Evolutionary conservation across 2,113 vertebrate genomes (phyloP), one percentile per base, ranked within the genome.

Genomic region (Beaufortia kweichowensis): DNA sequence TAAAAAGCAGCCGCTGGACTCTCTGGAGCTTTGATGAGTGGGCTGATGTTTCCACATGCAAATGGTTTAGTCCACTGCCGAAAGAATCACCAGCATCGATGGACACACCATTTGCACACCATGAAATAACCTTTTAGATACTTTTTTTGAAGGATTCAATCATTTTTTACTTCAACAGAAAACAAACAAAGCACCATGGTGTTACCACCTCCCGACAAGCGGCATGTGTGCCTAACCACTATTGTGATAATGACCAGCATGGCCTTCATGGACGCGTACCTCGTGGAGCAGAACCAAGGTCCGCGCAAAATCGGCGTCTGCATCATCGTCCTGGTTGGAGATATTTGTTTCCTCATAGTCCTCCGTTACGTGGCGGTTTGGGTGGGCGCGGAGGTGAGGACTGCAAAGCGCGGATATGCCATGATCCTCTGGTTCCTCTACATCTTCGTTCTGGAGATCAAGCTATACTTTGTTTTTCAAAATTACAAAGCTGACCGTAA

Each of bases 391-490:
- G 94, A 95, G 85, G 94, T 95, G 56, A 93, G 93, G 83, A 95
- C 94, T 0, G 94, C 94, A 79, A 94, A 93, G 82, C 85, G 94
- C 8, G 94, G 94, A 82, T 95, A 95, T 0, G 94, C 94, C 84
- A 95, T 95, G 94, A 93, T 95, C 85, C 90, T 95, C 53, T 95
- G 94, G 94, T 95, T 95, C 81, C 92, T 95, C 15, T 95, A 95
- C 81, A 90, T 95, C 85, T 95, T 95, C 0, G 94, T 95, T 83
- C 89, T 95, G 87, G 92, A 95, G 89, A 95, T 95, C 87, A 95
- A 95, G 81, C 91, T 95, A 15, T 95, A 95, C 77, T 95, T 95
- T 84, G 90, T 95, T 84, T 95, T 95, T 86, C 94, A 95, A 87
- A 95, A 95, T 84, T 95, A 95, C 87, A 95, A 95, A 86, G 92